Conservation (phyloP, 2,113 vertebrate genomes). For the Lanius ludovicianus region DNA sequence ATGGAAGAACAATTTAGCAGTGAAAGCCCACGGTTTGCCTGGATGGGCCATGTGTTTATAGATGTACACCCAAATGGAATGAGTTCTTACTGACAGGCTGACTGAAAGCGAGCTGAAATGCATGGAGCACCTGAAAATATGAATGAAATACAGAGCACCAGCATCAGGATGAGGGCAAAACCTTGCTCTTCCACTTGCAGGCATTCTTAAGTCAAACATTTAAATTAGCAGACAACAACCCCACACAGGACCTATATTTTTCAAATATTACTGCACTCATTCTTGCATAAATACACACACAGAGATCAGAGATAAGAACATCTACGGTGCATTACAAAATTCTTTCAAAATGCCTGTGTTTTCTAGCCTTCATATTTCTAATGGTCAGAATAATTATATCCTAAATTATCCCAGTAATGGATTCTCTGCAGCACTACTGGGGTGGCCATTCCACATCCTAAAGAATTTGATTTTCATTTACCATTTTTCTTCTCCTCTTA, state of each 20-base stretch:
- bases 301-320: background rate
- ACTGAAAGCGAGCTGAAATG: background rate
- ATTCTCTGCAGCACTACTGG: background rate
- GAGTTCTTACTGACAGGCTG: background rate
- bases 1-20: background rate
- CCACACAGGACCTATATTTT: background rate
- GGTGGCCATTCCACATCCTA: background rate
- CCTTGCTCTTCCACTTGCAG: background rate
- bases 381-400: background rate
- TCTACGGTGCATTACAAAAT: background rate
- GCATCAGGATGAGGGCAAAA: background rate
- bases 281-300: background rate
- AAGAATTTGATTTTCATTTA: background rate
- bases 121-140: background rate
- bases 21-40: background rate
- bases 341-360: background rate
- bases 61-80: background rate
- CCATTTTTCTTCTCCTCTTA: background rate
- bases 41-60: fast-evolving
- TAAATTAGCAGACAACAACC: background rate
- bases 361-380: background rate
- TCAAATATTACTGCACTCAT: background rate
- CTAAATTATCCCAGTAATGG: background rate
- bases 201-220: background rate
- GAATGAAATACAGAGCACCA: background rate